Evolutionary conservation across 2,888 invertebrate species (phyloP).

Genomic region (Boloria euphrosyne): DNA sequence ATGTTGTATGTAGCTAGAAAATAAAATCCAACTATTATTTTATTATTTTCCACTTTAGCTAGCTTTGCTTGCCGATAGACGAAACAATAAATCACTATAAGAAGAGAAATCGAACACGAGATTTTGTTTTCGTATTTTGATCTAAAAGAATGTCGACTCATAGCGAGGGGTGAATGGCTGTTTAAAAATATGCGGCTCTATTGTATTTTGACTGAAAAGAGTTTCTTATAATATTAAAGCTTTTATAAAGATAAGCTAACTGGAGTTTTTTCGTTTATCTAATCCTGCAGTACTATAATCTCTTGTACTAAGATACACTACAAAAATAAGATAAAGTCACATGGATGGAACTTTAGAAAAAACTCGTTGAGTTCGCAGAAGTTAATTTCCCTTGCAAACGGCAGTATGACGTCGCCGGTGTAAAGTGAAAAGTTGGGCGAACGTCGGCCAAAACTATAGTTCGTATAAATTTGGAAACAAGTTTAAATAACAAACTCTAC

Average conservation of each 20-base stretch:
- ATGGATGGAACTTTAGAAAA: slow-evolving; percentile 30
- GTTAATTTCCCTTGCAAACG: slow-evolving; percentile 40
- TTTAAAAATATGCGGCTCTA: background rate
- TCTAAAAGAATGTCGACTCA: slow-evolving; percentile 21
- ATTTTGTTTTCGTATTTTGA: slow-evolving; percentile 23
- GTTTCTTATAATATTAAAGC: background rate
- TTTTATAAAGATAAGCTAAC: background rate
- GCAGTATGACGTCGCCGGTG: slow-evolving; percentile 37
- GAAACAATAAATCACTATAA: slow-evolving; percentile 21
- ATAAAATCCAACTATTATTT: slow-evolving; percentile 11
- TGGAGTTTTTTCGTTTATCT: background rate
- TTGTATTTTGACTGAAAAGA: slow-evolving; percentile 5
- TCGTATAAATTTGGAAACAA: slow-evolving; percentile 35
- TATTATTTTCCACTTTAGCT: slow-evolving; percentile 20
- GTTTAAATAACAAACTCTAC: slow-evolving; percentile 21
- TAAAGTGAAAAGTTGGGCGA: slow-evolving; percentile 42
- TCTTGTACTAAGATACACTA: background rate
- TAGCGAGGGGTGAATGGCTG: slow-evolving; percentile 6
- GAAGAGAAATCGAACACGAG: slow-evolving; percentile 16
- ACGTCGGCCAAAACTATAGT: slow-evolving; percentile 34
- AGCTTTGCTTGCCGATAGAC: slow-evolving; percentile 14
- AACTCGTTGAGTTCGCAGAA: slow-evolving; percentile 35
- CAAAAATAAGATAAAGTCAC: slow-evolving; percentile 8
- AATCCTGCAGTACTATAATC: background rate
- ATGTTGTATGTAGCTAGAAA: background rate